phyloP scores from a whole-genome alignment of 2,797 vertebrate species.

The Pantherophis vulpinus region DNA sequence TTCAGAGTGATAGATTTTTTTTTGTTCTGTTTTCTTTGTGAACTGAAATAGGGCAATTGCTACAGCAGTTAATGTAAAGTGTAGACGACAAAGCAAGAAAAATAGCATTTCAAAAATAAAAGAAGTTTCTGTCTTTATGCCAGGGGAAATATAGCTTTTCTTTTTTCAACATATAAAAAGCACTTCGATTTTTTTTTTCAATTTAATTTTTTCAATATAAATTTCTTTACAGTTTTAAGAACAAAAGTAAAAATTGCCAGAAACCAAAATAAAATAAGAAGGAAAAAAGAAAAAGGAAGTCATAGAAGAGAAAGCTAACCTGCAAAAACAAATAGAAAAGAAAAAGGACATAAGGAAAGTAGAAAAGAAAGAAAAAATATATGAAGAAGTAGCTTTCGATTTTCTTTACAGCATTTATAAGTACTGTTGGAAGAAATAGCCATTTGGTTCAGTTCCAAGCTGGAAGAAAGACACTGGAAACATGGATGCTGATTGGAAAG shows the following conservation, averaged over 20 bases:
- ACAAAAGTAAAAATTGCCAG: background rate
- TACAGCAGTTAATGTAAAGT: background rate
- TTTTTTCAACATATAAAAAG: background rate
- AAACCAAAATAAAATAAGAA: background rate
- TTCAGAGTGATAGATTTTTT: background rate
- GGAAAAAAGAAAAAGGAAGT: background rate
- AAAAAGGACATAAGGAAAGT: background rate
- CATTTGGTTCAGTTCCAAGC: no score
- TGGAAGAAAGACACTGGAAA: no score
- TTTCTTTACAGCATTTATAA: background rate
- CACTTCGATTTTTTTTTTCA: background rate
- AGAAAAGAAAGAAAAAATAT: background rate
- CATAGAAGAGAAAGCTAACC: background rate
- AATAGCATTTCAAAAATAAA: background rate
- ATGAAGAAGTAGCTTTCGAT: background rate
- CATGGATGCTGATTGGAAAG: no score
- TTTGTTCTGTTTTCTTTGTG: background rate
- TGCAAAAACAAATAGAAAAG: background rate
- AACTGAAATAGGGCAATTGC: background rate
- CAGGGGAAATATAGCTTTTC: background rate
- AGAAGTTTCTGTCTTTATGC: background rate
- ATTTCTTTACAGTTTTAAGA: background rate
- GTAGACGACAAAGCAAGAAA: background rate
- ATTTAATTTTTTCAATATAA: background rate
- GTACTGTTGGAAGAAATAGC: no score